phyloP scores from a whole-genome alignment of 2,797 vertebrate species.

The Tapera naevia region DNA sequence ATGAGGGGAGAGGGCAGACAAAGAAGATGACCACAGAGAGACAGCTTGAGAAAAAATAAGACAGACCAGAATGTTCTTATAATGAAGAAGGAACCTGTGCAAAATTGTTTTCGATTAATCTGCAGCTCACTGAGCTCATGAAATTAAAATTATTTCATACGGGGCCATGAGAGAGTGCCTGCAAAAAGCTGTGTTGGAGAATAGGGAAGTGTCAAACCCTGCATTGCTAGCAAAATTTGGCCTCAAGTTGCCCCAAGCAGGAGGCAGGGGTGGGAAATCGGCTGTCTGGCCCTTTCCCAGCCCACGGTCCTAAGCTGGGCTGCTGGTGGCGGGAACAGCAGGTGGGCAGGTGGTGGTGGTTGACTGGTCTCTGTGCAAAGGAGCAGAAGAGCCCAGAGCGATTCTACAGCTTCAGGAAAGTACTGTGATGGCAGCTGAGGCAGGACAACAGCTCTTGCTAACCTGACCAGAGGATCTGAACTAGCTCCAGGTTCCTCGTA shows the following conservation, averaged over 20 bases:
- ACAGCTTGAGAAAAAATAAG: not conserved
- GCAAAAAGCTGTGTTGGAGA: not conserved
- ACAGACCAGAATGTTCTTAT: not conserved
- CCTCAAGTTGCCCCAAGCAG: not conserved
- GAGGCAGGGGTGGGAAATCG: accelerated
- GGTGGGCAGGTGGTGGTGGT: no score
- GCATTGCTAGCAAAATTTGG: not conserved
- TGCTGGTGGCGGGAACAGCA: no score
- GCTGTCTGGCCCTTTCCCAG: not conserved
- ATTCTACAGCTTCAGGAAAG: not conserved
- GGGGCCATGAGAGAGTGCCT: not conserved
- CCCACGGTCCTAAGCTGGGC: not conserved
- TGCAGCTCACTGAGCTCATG: slow-evolving; percentile 1
- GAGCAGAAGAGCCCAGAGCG: accelerated
- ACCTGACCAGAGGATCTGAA: not conserved
- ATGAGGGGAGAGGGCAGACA: not conserved
- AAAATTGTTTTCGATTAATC: slow-evolving; percentile 42
- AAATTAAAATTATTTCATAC: slow-evolving; percentile 17
- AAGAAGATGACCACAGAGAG: not conserved
- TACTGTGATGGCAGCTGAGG: accelerated
- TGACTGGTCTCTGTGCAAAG: not conserved
- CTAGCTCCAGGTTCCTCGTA: not conserved
- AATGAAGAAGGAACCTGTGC: slow-evolving; percentile 3
- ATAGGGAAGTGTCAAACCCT: not conserved
- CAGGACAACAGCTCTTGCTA: not conserved